phyloP scores from a whole-genome alignment of 2,113 vertebrate genomes.

The Carassius carassius region DNA sequence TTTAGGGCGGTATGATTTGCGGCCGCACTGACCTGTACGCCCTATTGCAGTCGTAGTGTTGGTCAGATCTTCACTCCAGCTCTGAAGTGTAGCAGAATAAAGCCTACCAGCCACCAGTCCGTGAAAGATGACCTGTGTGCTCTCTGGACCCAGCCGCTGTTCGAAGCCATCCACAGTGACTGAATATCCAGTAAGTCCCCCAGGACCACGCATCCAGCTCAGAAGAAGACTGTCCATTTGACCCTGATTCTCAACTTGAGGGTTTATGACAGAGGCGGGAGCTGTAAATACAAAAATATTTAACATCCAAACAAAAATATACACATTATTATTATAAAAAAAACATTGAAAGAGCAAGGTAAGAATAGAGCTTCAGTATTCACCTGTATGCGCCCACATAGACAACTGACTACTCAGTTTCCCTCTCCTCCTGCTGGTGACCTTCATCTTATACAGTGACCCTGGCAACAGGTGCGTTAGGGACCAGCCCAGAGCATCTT shows the following conservation, averaged over 20 bases:
- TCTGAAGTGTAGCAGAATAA: slow-evolving; percentile 83
- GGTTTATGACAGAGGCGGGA: slow-evolving; percentile 81
- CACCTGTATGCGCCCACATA: slow-evolving; percentile 82
- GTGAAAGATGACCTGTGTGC: slow-evolving; percentile 77
- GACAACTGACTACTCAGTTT: slow-evolving; percentile 80
- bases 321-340: too few species aligned
- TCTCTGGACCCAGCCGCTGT: slow-evolving; percentile 71
- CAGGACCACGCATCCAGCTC: slow-evolving; percentile 80
- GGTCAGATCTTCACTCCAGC: slow-evolving; percentile 89
- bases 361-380: slow-evolving; percentile 41
- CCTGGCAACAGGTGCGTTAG: slow-evolving; percentile 70
- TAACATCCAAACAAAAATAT: neutral
- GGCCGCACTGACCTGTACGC: slow-evolving; percentile 81
- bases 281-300: slow-evolving; percentile 68
- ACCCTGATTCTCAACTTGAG: slow-evolving; percentile 80
- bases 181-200: slow-evolving; percentile 81
- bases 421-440: slow-evolving; percentile 82
- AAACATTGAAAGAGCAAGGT: too few species aligned
- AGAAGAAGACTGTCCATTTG: slow-evolving; percentile 82
- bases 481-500: slow-evolving; percentile 4
- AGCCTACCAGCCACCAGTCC: slow-evolving; percentile 84
- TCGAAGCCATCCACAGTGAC: slow-evolving; percentile 81
- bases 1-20: neutral
- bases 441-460: slow-evolving; percentile 82
- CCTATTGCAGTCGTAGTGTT: slow-evolving; percentile 76